phyloP scores from a whole-genome alignment of 2,797 vertebrate genomes.

The Amblyopsis hoosieri region DNA sequence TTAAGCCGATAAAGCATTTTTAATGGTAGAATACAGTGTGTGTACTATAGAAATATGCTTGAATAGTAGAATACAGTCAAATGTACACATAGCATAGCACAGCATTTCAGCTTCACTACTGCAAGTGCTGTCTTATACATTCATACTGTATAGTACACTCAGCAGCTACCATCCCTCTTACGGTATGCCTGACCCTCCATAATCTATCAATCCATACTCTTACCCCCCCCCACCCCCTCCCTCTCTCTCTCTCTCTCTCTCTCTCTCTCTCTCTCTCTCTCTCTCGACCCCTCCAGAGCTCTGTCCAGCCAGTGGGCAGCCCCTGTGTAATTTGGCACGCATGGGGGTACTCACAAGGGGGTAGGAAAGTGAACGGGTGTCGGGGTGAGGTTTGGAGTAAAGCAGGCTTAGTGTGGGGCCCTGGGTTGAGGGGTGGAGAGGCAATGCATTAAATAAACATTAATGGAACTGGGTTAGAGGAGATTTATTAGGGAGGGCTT shows the following conservation, averaged over 20 bases:
- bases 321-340: slow-evolving; percentile 70
- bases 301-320: slow-evolving; percentile 69
- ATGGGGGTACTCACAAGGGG: slow-evolving; percentile 65
- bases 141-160: too few species aligned
- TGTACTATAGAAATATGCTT: too few species aligned
- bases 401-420: slow-evolving; percentile 73
- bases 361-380: slow-evolving; percentile 65
- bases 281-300: slow-evolving; percentile 13
- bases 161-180: too few species aligned
- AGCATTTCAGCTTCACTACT: too few species aligned
- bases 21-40: too few species aligned
- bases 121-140: too few species aligned
- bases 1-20: too few species aligned
- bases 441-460: slow-evolving; percentile 84
- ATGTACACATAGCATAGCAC: too few species aligned
- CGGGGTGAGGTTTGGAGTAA: slow-evolving; percentile 65
- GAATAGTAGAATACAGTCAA: too few species aligned
- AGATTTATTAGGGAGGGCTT: slow-evolving; percentile 81
- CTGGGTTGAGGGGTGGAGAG: slow-evolving; percentile 47
- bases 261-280: slow-evolving; percentile 35
- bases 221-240: neutral
- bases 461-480: slow-evolving; percentile 83
- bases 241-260: slow-evolving; percentile 22
- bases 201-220: neutral
- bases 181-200: neutral